Base-by-base conservation (phyloP, 2,888 invertebrate species). In the Pilophorus perplexus region DNA sequence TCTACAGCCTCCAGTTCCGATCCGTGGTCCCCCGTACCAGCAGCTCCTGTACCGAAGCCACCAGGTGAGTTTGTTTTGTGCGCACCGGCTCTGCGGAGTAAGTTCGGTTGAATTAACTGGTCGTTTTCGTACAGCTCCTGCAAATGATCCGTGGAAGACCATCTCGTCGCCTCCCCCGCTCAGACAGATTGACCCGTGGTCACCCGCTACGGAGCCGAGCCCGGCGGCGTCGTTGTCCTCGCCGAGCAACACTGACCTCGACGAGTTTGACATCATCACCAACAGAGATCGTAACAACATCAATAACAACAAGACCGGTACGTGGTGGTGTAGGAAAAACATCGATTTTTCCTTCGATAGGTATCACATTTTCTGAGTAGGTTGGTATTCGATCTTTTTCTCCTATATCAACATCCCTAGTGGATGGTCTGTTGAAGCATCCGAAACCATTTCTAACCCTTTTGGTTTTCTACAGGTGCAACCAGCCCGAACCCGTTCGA, bases 201-300 rank as follows among this genome's bases (percentile, higher is more conserved):
- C 70, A 14, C 73, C 73, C 3, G 70, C 71, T 8, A 70, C 70
- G 65, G 78, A 78, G 60, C 78, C 78, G 3, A 78, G 79, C 77
- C 74, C 74, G 20, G 73, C 75, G 8, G 66, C 66, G 12, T 72
- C 68, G 37, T 62, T 71, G 37, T 70, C 71, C 6, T 68, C 71
- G 23, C 70, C 71, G n/a, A 70, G 70, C 37, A 72, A 71, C 52
- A 72, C 72, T 8, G 90, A 90, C 77, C 81, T 92, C 76, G 91
- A 92, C 77, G 92, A 93, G 76, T 93, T 93, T 78, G 92, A 92
- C 78, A 84, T 88, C 70, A 85, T 93, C 71, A 88, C 89, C 68
- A 90, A 90, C 80, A 84, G 92, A 68, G 85, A 84, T 50, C 70
- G 70, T 42, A 72, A 72, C 62, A 71, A 71, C 50, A 70, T 71